Evolutionary conservation across 2,888 invertebrate species (phyloP).

Genomic region (Erebia aethiops): DNA sequence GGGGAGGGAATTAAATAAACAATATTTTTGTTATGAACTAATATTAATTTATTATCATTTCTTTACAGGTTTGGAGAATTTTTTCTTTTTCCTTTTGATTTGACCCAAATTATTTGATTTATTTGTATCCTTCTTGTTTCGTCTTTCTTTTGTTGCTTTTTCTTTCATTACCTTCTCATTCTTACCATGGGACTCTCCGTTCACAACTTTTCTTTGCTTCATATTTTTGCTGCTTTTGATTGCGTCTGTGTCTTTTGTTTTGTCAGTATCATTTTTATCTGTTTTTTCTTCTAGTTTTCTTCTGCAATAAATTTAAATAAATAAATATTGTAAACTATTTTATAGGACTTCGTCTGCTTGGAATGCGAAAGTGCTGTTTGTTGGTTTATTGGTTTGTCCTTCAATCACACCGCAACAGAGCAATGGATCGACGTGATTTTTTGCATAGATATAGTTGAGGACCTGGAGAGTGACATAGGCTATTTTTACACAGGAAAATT

Average conservation of each 20-base stretch:
- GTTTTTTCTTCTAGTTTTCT: constrained; percentile 65
- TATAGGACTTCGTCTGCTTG: no score
- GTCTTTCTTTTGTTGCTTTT: constrained; percentile 9
- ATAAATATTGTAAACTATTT: no score
- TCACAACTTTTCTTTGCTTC: constrained; percentile 61
- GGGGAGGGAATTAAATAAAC: background rate
- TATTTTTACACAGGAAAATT: no score
- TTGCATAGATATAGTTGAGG: no score
- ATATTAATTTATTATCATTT: constrained; percentile 31
- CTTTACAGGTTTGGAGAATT: constrained; percentile 38
- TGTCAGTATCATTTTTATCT: constrained; percentile 44
- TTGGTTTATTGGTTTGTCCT: no score
- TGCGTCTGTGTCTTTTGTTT: constrained; percentile 47
- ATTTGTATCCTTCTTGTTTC: constrained; percentile 33
- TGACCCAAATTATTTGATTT: constrained; percentile 29
- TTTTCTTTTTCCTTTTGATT: constrained; percentile 41
- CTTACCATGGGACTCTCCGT: constrained; percentile 42
- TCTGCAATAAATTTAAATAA: constrained; percentile 48
- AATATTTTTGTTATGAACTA: background rate
- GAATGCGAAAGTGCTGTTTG: no score
- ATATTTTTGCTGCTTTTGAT: constrained; percentile 57
- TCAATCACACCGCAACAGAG: no score
- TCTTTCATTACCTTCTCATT: constrained; percentile 28
- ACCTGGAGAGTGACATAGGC: no score
- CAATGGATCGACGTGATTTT: no score